Conservation (phyloP, 2,113 vertebrate species). For the Glaucomys volans region DNA sequence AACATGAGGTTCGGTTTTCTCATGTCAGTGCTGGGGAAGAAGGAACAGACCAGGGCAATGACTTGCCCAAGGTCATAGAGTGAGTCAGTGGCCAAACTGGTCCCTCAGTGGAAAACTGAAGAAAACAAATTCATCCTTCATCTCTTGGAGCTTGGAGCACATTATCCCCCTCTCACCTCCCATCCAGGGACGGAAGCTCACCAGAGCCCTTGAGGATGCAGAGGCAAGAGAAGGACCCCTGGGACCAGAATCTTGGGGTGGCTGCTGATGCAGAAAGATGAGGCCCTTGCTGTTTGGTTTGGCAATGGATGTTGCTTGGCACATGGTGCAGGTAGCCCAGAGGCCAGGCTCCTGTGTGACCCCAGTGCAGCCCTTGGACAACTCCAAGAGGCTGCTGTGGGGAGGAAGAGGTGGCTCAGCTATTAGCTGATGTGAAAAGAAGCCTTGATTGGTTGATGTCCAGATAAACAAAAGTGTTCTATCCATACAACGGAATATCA, state of each 20-base stretch:
- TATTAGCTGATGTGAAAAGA: background rate
- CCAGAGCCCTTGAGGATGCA: background rate
- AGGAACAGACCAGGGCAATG: background rate
- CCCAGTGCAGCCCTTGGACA: background rate
- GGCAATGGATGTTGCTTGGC: background rate
- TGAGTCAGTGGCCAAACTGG: background rate
- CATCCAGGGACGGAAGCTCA: background rate
- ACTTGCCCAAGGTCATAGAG: background rate
- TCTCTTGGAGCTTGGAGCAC: background rate
- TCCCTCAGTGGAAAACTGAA: background rate
- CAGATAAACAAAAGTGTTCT: background rate
- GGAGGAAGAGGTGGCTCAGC: background rate
- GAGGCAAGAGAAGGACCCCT: background rate
- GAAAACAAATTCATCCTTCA: background rate
- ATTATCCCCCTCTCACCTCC: too few species aligned
- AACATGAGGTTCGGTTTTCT: background rate
- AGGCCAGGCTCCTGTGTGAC: background rate
- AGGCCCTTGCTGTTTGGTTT: background rate
- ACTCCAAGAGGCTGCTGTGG: background rate
- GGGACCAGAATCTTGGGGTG: background rate
- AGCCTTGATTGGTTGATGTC: background rate
- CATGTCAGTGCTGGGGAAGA: background rate
- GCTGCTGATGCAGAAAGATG: too few species aligned
- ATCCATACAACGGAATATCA: background rate
- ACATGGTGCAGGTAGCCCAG: background rate